phyloP scores from a whole-genome alignment of 2,888 invertebrate genomes.

The Bruchidius siliquastri region DNA sequence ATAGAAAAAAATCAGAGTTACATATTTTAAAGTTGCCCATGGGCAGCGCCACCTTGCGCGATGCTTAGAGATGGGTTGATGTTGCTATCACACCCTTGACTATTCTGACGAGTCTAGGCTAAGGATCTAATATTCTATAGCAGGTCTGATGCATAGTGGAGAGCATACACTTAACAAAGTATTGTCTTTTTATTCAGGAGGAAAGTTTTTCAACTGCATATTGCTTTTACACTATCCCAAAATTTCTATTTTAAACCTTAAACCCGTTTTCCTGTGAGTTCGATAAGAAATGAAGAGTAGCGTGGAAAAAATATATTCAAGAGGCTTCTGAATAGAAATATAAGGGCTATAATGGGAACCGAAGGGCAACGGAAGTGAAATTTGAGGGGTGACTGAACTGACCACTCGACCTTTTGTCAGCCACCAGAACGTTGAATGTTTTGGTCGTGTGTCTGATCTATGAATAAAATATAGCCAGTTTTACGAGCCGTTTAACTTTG shows the following conservation, averaged over 20 bases:
- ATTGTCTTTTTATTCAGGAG: too few species aligned
- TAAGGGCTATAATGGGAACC: conserved; percentile 29
- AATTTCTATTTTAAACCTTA: background rate
- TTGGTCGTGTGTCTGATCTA: background rate
- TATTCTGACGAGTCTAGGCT: too few species aligned
- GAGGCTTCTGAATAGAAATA: conserved; percentile 33
- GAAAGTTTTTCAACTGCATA: too few species aligned
- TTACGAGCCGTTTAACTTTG: background rate
- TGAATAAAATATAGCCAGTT: background rate
- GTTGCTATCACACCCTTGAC: too few species aligned
- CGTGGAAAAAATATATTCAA: conserved; percentile 27
- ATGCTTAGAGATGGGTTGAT: too few species aligned
- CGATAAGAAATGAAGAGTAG: conserved; percentile 31
- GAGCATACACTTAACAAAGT: too few species aligned
- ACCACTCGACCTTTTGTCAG: conserved; percentile 25
- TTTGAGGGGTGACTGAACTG: conserved; percentile 25
- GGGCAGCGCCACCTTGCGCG: too few species aligned
- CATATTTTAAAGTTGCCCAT: too few species aligned
- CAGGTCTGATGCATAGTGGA: too few species aligned
- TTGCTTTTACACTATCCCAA: background rate
- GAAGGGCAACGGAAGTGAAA: conserved; percentile 27
- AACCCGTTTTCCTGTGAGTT: conserved; percentile 28
- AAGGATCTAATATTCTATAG: too few species aligned
- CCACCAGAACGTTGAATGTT: background rate
- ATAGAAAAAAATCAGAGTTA: too few species aligned